Evolutionary conservation across 1,140 invertebrate species (phyloP).

Genomic region (Drosophila teissieri): DNA sequence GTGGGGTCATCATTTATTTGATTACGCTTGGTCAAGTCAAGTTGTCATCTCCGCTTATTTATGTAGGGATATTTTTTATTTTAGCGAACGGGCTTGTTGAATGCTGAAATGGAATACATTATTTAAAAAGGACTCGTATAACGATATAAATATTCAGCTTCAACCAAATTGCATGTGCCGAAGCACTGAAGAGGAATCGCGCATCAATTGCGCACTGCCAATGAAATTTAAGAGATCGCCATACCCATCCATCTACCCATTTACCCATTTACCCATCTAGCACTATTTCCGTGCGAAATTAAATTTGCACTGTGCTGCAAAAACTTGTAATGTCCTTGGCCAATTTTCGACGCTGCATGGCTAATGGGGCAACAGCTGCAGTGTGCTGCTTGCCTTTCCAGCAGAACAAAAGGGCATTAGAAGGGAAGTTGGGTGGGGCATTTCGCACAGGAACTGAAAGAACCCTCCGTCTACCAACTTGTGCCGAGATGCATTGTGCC

Average conservation of each 20-base stretch:
- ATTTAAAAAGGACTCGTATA: constrained; percentile 46
- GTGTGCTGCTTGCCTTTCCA: constrained; percentile 16
- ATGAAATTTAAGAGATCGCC: constrained; percentile 25
- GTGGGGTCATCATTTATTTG: constrained; percentile 59
- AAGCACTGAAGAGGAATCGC: constrained; percentile 13
- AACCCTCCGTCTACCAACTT: constrained; percentile 17
- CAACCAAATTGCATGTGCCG: constrained; percentile 17
- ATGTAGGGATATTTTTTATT: constrained; percentile 16
- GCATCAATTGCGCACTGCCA: constrained; percentile 13
- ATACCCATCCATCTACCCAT: neutral
- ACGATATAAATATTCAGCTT: constrained; percentile 41
- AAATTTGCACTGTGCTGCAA: constrained; percentile 33
- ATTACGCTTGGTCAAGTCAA: constrained; percentile 50
- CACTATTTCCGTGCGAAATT: constrained; percentile 17
- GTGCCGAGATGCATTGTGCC: constrained; percentile 21
- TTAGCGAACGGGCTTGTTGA: constrained; percentile 18
- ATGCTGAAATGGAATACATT: constrained; percentile 60
- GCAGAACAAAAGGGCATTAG: constrained; percentile 35
- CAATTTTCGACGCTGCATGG: constrained; percentile 44
- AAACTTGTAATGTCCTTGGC: constrained; percentile 34
- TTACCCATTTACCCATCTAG: neutral
- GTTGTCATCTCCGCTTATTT: constrained; percentile 23
- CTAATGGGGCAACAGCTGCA: constrained; percentile 51
- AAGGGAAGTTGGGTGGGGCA: constrained; percentile 4
- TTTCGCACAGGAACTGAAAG: constrained; percentile 37